These are phyloP conservation scores for Megathymus violae DNA, from an alignment of 1,140 invertebrate genomes.

Conservation along the genomic window DNA sequence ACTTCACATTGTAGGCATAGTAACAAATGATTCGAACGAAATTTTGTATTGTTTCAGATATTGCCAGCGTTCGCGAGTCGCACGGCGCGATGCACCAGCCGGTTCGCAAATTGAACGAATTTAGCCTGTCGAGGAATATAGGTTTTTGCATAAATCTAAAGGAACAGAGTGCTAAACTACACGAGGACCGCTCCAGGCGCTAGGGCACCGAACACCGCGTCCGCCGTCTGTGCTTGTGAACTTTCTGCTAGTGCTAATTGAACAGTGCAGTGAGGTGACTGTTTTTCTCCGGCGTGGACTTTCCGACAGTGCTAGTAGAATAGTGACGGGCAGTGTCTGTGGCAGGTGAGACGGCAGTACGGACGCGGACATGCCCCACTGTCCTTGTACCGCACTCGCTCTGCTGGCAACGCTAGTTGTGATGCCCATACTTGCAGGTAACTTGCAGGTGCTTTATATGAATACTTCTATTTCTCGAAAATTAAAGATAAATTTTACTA, in stretches of 20 bases:
- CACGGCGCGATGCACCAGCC: neutral
- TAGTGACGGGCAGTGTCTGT: too few relatives aligned
- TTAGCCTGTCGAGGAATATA: too few relatives aligned
- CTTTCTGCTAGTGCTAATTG: neutral
- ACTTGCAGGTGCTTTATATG: neutral
- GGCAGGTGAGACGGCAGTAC: too few relatives aligned
- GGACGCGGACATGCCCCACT: too few relatives aligned
- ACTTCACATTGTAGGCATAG: too few relatives aligned
- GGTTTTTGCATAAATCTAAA: neutral
- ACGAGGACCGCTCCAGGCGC: too few relatives aligned
- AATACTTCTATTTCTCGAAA: too few relatives aligned
- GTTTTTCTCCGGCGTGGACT: too few relatives aligned
- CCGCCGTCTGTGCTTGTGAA: too few relatives aligned
- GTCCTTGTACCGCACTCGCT: neutral
- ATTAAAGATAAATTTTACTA: too few relatives aligned
- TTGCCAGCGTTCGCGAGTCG: neutral
- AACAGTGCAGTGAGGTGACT: neutral
- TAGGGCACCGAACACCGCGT: too few relatives aligned
- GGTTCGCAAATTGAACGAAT: neutral
- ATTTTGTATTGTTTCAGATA: conserved; percentile 22
- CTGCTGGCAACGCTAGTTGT: neutral
- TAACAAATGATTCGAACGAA: neutral
- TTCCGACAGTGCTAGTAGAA: too few relatives aligned
- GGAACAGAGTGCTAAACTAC: neutral
- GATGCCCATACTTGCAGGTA: neutral